Conservation (phyloP, 1,140 invertebrate genomes). For the Drosophila kohkoa region DNA sequence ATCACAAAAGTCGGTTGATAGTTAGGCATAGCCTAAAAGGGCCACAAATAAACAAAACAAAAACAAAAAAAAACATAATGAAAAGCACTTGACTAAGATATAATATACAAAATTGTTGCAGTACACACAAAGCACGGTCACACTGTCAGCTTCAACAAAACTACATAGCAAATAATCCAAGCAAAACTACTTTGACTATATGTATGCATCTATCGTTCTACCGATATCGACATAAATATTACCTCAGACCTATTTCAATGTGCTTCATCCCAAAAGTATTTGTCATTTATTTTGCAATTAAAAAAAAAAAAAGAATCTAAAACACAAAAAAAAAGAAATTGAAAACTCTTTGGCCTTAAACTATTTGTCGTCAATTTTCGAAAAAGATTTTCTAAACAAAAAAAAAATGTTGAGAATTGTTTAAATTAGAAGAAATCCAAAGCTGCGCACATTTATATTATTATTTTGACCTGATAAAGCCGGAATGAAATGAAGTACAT, state of each 20-base stretch:
- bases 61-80: background rate
- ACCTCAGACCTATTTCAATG: constrained; percentile 39
- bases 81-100: constrained; percentile 13
- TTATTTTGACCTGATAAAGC: constrained; percentile 3
- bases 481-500: constrained; percentile 2
- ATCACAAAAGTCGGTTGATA: constrained; percentile 8
- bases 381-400: constrained; percentile 16
- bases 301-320: background rate
- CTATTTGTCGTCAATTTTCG: constrained; percentile 28
- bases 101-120: constrained; percentile 14
- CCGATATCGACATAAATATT: background rate
- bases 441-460: constrained; percentile 29
- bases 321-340: background rate
- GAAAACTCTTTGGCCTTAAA: constrained; percentile 27
- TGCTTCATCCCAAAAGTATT: constrained; percentile 18
- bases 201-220: constrained; percentile 7
- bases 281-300: constrained; percentile 2
- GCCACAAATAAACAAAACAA: constrained; percentile 2
- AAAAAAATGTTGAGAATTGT: constrained; percentile 4
- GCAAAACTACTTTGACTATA: constrained; percentile 16
- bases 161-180: constrained; percentile 8
- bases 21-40: constrained; percentile 11
- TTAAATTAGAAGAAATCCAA: constrained; percentile 5
- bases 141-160: constrained; percentile 31
- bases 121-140: constrained; percentile 29